A percentile compares a stretch with the other conserved stretches of the same genome.
Conservation (phyloP, 1,140 invertebrate genomes). For the Hormaphis cornu region DNA sequence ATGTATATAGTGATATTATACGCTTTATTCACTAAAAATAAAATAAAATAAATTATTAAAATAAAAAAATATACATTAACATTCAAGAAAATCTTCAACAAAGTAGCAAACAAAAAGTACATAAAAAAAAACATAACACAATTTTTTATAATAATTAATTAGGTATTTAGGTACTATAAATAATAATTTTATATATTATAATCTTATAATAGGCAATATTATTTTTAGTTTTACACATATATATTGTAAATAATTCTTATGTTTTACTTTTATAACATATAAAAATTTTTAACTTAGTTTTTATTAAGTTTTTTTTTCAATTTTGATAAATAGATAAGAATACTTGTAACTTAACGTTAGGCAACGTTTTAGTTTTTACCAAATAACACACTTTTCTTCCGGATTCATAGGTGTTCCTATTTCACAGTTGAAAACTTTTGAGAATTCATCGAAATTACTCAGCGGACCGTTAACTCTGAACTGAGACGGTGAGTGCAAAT, state of each 20-base stretch:
- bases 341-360: neutral
- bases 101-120: neutral
- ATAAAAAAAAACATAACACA: neutral
- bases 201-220: too few relatives aligned
- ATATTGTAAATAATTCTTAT: neutral
- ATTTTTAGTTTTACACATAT: too few relatives aligned
- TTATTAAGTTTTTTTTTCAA: neutral
- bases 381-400: slow-evolving; percentile 78
- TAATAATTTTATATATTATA: too few relatives aligned
- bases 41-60: slow-evolving; percentile 14
- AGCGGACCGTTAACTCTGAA: slow-evolving; percentile 81
- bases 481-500: slow-evolving; percentile 68
- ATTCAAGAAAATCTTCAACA: neutral
- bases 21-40: slow-evolving; percentile 10
- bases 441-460: slow-evolving; percentile 81
- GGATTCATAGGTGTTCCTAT: slow-evolving; percentile 79
- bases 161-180: too few relatives aligned
- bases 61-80: slow-evolving; percentile 11
- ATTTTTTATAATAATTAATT: neutral
- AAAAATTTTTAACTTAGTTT: neutral
- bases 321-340: neutral
- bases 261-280: neutral
- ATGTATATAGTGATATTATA: neutral
- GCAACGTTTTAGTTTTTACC: slow-evolving; percentile 65
- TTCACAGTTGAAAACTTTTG: slow-evolving; percentile 74